Conservation (phyloP, 92 coral and sea anemone species). For the Phenganax stokvisi region DNA sequence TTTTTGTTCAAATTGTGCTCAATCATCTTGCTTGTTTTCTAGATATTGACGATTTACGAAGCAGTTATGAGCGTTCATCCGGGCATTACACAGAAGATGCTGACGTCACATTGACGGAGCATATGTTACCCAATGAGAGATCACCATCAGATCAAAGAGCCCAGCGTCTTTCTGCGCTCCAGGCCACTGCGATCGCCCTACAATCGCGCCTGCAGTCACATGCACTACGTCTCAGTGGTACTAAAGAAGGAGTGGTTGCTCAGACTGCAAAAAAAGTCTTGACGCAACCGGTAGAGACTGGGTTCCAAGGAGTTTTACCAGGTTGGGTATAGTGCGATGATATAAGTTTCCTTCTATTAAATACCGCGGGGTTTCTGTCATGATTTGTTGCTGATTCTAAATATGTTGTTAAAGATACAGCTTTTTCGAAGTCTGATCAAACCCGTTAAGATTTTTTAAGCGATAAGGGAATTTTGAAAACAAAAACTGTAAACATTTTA, state of each 20-base stretch:
- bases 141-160: conserved; percentile 62
- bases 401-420: too few relatives aligned
- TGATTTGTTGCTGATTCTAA: too few relatives aligned
- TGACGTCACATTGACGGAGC: conserved; percentile 18
- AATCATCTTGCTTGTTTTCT: neutral
- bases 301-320: conserved; percentile 77
- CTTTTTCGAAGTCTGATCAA: too few relatives aligned
- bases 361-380: too few relatives aligned
- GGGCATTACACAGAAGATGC: conserved; percentile 5
- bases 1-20: too few relatives aligned
- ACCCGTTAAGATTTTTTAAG: too few relatives aligned
- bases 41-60: neutral
- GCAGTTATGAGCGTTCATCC: neutral
- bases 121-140: neutral
- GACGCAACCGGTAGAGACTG: conserved; percentile 33
- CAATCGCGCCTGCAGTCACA: conserved; percentile 82
- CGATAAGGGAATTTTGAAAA: too few relatives aligned
- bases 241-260: conserved; percentile 34
- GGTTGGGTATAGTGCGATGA: conserved; percentile 40
- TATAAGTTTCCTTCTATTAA: neutral
- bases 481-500: too few relatives aligned
- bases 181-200: conserved; percentile 76
- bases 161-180: conserved; percentile 79
- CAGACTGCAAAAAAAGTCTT: conserved; percentile 30
- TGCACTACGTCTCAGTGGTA: conserved; percentile 74